Conservation (phyloP, 2,113 vertebrate genomes). For the Smithornis capensis region DNA sequence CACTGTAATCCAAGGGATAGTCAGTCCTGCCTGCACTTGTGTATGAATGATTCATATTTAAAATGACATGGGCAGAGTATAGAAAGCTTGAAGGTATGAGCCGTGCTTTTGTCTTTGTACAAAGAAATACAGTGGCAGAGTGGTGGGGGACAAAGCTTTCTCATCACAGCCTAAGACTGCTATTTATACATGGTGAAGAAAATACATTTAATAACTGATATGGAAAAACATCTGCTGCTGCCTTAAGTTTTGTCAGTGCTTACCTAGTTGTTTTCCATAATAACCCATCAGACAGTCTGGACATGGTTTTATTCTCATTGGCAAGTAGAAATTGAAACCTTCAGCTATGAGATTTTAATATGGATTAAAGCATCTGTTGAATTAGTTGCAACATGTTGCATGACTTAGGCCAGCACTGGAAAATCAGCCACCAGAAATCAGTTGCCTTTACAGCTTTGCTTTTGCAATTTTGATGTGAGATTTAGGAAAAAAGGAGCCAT, state of each 20-base stretch:
- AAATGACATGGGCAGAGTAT: accelerated
- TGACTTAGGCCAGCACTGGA: not conserved
- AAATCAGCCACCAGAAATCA: not conserved
- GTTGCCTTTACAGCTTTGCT: not conserved
- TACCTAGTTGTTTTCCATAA: not conserved
- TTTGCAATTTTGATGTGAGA: not conserved
- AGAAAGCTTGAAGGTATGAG: not conserved
- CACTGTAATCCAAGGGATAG: accelerated
- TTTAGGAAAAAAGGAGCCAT: not conserved
- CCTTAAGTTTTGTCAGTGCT: not conserved
- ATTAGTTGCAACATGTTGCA: not conserved
- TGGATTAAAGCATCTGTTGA: not conserved
- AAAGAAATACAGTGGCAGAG: not conserved
- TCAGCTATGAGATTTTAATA: not conserved
- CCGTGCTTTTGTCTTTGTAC: not conserved
- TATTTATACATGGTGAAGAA: not conserved
- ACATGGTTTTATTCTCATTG: not conserved
- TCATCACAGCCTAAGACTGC: not conserved
- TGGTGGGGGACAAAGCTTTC: not conserved
- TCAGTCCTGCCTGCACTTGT: not conserved
- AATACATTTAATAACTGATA: accelerated
- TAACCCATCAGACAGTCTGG: not conserved
- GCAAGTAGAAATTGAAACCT: not conserved
- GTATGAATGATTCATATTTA: accelerated
- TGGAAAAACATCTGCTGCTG: not conserved